Base-by-base conservation (phyloP, 2,888 invertebrate genomes). In the Cephus pulcher region DNA sequence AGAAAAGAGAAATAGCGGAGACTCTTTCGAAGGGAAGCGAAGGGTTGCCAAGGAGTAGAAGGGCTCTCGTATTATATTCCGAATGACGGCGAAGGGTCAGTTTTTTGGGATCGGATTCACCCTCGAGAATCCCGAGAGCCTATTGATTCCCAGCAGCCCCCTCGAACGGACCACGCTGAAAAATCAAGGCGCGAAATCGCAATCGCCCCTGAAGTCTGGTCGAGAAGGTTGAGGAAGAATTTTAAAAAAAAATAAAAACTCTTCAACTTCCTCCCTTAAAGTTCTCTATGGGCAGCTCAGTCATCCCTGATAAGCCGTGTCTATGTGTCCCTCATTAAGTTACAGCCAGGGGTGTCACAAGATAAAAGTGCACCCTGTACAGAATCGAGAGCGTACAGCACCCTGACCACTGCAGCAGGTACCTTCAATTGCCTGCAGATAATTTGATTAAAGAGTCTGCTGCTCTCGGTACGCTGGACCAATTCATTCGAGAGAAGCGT, bases 161-260 rank as follows among this genome's bases (percentile, higher is more conserved):
- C 80, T 76, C 78, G 74, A 81, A 77, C 80, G 74, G 78, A 76
- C 69, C 80, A 37, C 77, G 77, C 75, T 78, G 77, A 75, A 80
- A 82, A 86, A 85, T 86, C 86, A 87, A 86, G 87, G 88, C 83
- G 81, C 81, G 80, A 83, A 82, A 83, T 85, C 83, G 76, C 77
- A 70, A 83, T 85, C 82, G 85, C 84, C 86, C 84, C 87, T 84
- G 84, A 86, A 81, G 84, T 82, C 79, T 73, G 75, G 82, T 69
- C 75, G 78, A 69, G 80, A 70, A 77, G 74, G 81, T 78, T 71
- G 80, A 81, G 74, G 78, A 77, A 80, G 82, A 86, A 84, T 84
- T 84, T 84, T 80, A 80, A 82, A 83, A 82, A 78, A 78, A 80
- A 70, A 35, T 34, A 34, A 40, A 74, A 56, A 70, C 76, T 32